Conservation (phyloP, 1,140 invertebrate species). For the Hycleus cichorii region DNA sequence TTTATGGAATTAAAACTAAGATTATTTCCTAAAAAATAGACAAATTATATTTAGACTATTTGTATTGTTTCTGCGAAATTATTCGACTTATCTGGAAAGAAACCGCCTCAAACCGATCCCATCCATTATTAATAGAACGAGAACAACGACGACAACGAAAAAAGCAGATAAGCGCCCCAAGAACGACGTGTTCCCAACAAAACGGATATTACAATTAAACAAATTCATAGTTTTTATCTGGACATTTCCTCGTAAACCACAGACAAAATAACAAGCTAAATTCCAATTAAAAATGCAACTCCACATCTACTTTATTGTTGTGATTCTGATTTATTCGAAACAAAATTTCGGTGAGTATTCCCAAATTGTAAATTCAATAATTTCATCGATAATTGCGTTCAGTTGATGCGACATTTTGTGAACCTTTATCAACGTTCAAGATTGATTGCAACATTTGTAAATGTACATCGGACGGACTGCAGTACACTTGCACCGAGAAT, state of each 20-base stretch:
- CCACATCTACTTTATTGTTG: not conserved
- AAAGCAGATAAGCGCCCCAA: no score
- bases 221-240: not conserved
- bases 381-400: no score
- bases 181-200: no score
- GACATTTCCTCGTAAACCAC: not conserved
- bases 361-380: not conserved
- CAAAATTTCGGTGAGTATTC: not conserved
- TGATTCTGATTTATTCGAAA: not conserved
- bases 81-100: no score
- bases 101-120: no score
- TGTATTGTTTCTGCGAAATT: no score
- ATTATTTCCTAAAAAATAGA: no score
- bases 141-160: no score
- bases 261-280: not conserved
- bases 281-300: not conserved
- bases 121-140: no score
- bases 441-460: conserved; percentile 6
- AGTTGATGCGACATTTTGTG: not conserved
- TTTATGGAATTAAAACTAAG: no score
- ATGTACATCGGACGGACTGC: conserved; percentile 2
- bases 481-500: conserved; percentile 2
- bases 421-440: conserved; percentile 3
- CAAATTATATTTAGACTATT: no score
- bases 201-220: no score